phyloP scores from a whole-genome alignment of 2,797 vertebrate genomes.

The Coranthus polyacanthus region DNA sequence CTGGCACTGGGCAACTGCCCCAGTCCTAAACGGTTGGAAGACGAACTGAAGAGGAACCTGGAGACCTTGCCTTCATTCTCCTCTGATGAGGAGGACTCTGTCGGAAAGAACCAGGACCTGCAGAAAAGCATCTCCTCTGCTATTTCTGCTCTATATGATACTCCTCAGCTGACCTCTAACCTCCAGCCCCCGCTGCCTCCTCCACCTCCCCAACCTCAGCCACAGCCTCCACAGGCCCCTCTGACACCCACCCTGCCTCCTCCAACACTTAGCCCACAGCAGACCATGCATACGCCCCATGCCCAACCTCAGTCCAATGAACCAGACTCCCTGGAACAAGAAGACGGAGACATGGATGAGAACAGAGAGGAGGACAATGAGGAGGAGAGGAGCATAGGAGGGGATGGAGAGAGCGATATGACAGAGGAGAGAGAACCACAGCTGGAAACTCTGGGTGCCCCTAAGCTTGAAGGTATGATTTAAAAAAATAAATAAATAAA shows the following conservation, averaged over 20 bases:
- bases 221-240: constrained; percentile 64
- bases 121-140: constrained; percentile 96
- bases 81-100: constrained; percentile 94
- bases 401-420: constrained; percentile 68
- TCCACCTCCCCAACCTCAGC: constrained; percentile 68
- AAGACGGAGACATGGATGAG: constrained; percentile 71
- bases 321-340: constrained; percentile 75
- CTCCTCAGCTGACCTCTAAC: constrained; percentile 80
- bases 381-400: constrained; percentile 64
- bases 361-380: constrained; percentile 55
- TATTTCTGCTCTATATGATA: constrained; percentile 93
- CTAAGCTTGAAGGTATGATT: constrained; percentile 79
- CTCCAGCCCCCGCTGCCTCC: constrained; percentile 69
- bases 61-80: constrained; percentile 95
- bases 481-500: no score
- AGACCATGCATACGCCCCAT: constrained; percentile 75
- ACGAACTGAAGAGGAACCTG: constrained; percentile 94
- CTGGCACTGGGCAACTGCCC: constrained; percentile 90
- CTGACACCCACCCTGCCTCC: constrained; percentile 81
- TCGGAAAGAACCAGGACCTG: constrained; percentile 95
- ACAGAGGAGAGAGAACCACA: constrained; percentile 75
- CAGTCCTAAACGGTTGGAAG: constrained; percentile 93
- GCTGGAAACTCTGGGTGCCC: constrained; percentile 76
- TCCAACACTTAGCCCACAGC: constrained; percentile 82
- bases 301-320: constrained; percentile 73